A percentile compares a stretch with the other conserved stretches of the same genome.
Conservation (phyloP, 2,888 invertebrate genomes). For the Philereme vetulata region DNA sequence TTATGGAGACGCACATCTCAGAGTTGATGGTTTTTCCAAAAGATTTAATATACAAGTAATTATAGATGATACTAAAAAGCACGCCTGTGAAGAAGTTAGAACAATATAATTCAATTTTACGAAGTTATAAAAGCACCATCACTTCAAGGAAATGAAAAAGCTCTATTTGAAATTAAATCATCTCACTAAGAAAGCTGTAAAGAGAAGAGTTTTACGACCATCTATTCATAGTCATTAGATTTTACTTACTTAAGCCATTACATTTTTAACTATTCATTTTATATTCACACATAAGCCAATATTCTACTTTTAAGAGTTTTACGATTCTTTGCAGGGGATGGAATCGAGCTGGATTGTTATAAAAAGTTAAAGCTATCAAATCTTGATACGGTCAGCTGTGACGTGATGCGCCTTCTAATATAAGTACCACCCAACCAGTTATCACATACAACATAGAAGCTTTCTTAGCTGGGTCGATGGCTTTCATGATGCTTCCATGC, state of each 20-base stretch:
- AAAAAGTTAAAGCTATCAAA: too few species aligned
- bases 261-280: conserved; percentile 36
- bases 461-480: too few species aligned
- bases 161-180: conserved; percentile 28
- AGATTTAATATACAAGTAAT: too few species aligned
- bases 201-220: conserved; percentile 30
- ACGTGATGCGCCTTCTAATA: too few species aligned
- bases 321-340: conserved; percentile 31
- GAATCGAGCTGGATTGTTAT: neutral
- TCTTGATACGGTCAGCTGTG: too few species aligned
- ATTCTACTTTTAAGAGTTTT: conserved; percentile 33
- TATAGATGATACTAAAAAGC: neutral
- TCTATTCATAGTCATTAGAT: conserved; percentile 36
- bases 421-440: too few species aligned
- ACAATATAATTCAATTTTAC: conserved; percentile 2
- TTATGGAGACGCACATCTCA: too few species aligned
- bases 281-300: conserved; percentile 31
- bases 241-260: conserved; percentile 20
- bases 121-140: conserved; percentile 13
- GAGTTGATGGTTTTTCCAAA: too few species aligned
- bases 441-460: too few species aligned
- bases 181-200: conserved; percentile 21
- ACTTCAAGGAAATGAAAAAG: conserved; percentile 25
- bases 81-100: neutral
- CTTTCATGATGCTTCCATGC: too few species aligned